phyloP scores from a whole-genome alignment of 1,140 invertebrate genomes.

The Scylla paramamosain region DNA sequence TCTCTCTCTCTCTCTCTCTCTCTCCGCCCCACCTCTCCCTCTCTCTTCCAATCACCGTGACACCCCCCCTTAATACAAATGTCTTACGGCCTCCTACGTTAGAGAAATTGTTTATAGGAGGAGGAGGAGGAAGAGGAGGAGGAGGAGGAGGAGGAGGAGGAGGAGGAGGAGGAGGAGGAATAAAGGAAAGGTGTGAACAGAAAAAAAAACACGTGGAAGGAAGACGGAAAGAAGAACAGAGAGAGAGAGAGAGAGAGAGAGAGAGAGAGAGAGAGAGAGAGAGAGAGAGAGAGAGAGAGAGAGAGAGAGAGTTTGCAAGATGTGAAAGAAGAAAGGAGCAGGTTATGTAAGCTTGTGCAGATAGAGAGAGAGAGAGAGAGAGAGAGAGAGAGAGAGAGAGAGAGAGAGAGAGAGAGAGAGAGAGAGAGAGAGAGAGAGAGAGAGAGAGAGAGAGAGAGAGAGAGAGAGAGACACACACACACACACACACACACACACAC shows the following conservation, averaged over 20 bases:
- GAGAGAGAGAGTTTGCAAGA: neutral
- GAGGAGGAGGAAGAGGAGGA: no score
- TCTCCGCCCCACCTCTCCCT: neutral
- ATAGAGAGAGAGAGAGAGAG: neutral
- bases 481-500: no score
- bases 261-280: neutral
- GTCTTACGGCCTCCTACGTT: neutral
- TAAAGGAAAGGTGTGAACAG: neutral
- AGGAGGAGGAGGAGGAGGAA: neutral
- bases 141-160: no score
- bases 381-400: neutral
- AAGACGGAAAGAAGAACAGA: neutral
- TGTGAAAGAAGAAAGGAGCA: neutral
- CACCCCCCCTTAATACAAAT: neutral
- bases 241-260: neutral
- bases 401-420: neutral
- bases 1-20: conserved; percentile 21
- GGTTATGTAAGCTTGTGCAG: neutral
- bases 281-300: neutral
- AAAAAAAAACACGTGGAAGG: neutral
- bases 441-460: no score
- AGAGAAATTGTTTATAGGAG: no score
- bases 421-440: no score
- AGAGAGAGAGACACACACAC: neutral
- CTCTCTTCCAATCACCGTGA: neutral